A percentile compares a stretch with the other conserved stretches of the same genome.
Evolutionary conservation across 2,888 invertebrate species (phyloP).

Genomic region (Erebia epiphron): DNA sequence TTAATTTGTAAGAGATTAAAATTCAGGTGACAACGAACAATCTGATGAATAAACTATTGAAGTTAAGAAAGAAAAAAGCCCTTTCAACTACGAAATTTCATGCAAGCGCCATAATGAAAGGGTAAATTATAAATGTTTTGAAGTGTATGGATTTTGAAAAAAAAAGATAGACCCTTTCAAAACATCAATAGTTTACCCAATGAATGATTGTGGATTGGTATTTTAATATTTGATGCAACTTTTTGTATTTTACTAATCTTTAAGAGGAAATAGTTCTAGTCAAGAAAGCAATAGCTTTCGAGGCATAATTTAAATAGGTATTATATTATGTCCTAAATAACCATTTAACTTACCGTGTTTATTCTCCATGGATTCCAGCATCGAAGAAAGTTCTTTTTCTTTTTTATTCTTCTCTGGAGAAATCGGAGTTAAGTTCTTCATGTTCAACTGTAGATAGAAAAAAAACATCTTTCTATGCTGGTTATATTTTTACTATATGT

Average conservation of each 20-base stretch:
- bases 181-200: conserved; percentile 84
- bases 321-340: neutral
- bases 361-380: conserved; percentile 90
- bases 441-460: conserved; percentile 75
- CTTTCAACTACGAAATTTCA: conserved; percentile 69
- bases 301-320: neutral
- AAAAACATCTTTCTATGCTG: neutral
- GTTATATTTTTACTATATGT: neutral
- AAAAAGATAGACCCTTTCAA: conserved; percentile 57
- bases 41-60: conserved; percentile 89
- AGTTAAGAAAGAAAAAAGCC: conserved; percentile 64
- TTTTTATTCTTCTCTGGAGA: conserved; percentile 84
- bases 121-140: conserved; percentile 83
- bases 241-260: neutral
- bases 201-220: conserved; percentile 45
- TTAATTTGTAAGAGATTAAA: neutral
- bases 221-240: conserved; percentile 5
- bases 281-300: conserved; percentile 10
- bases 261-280: neutral
- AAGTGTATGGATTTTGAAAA: conserved; percentile 47
- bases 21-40: conserved; percentile 58
- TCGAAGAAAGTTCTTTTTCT: conserved; percentile 88
- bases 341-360: conserved; percentile 89
- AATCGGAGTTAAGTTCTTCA: conserved; percentile 83
- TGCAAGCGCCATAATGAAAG: conserved; percentile 80